Base-by-base conservation (phyloP, 2,888 invertebrate genomes). In the Parapristionchus giblindavisi region DNA sequence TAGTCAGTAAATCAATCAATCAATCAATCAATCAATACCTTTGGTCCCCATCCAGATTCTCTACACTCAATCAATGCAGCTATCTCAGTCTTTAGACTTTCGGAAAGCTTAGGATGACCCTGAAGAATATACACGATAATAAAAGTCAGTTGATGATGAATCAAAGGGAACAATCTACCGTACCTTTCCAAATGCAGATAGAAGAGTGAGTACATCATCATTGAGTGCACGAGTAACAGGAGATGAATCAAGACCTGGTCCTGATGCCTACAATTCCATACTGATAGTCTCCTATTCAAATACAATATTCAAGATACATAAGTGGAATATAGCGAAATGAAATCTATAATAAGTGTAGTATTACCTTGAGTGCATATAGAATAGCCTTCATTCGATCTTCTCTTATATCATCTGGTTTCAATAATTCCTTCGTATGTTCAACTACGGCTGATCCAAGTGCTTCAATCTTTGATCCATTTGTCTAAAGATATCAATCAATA, bases 51-150 rank as follows among this genome's bases (percentile, higher is more conserved):
- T 70, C 70, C 70, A 52, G n/a, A 36, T 27, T 52, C 54, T n/a
- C 70, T 52, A 24, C 36, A 36, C 24, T 70, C 70, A 29, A 70
- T 70, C 3, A 70, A 54, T 14, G 40, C 70, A 2, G 54, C 70
- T 17, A 70, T 70, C 54, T 70, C 54, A 21, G 36, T 54, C 54
- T 70, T 70, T 27, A 38, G 36, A 14, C 52, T 29, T 24, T 70
- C 70, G 11, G 54, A 52, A 36, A 70, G 38, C 51, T 54, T 70
- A 29, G 70, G 70, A 70, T 70, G 70, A 24, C 70, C 70, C 66
- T 66, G 51, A 27, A 43, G 27, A 63, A 36, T 29, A 60, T 36
- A 60, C 60, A 36, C 21, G n/a, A 58, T 14, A 58, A 29, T 8
- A 29, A 34, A 11, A 21, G 32, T 32, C n/a, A n/a, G n/a, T n/a